phyloP scores from a whole-genome alignment of 2,888 invertebrate genomes.

The Adineta ricciae region DNA sequence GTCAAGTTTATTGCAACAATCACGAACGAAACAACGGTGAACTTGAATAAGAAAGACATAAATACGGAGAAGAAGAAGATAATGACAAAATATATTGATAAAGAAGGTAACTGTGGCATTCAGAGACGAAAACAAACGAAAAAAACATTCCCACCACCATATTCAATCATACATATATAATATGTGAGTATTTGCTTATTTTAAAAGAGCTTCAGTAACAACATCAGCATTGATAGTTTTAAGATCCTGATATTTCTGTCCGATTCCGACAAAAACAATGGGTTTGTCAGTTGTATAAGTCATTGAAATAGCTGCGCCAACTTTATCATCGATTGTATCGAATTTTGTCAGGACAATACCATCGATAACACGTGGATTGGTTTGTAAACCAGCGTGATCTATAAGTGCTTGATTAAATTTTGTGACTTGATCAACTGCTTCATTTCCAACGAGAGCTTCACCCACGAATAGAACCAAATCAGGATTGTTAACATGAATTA shows the following conservation, averaged over 20 bases:
- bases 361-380: slow-evolving; percentile 76
- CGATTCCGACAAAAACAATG: slow-evolving; percentile 95
- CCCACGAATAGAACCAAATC: slow-evolving; percentile 98
- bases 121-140: too few relatives aligned
- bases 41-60: background rate
- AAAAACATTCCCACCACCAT: too few relatives aligned
- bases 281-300: slow-evolving; percentile 99
- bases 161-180: background rate
- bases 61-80: background rate
- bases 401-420: slow-evolving; percentile 97
- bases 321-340: slow-evolving; percentile 97
- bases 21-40: background rate
- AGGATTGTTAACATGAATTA: slow-evolving; percentile 92
- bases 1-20: background rate
- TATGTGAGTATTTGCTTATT: slow-evolving; percentile 37
- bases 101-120: too few relatives aligned
- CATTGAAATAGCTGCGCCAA: slow-evolving; percentile 99
- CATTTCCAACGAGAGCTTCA: slow-evolving; percentile 97
- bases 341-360: slow-evolving; percentile 98
- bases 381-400: slow-evolving; percentile 62
- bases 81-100: too few relatives aligned
- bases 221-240: slow-evolving; percentile 89
- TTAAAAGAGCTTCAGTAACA: slow-evolving; percentile 74
- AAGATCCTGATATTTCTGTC: slow-evolving; percentile 94
- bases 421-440: slow-evolving; percentile 94